Evolutionary conservation across 2,797 vertebrate species (phyloP), one percentile per base, ranked within the genome.

Genomic region (Pteronotus mesoamericanus): DNA sequence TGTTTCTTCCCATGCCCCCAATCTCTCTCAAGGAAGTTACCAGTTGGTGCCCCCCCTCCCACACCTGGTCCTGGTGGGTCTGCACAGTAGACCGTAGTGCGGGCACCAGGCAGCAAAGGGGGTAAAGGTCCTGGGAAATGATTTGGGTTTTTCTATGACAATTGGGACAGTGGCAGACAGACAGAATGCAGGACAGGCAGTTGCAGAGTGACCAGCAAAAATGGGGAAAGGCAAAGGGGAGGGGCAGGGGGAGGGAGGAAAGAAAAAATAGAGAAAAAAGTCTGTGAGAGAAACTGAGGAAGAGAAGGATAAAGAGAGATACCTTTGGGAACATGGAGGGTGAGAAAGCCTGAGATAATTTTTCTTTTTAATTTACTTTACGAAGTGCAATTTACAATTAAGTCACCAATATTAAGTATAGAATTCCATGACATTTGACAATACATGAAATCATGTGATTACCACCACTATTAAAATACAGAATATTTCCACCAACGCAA

Each of bases 181-280:
- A 42, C 1, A 80, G 12, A 48, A 48, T 66, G 14, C 34, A 61
- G 16, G 6, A 37, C 2, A 39, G 19, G 5, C 2, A 77, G 19
- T 2, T 34, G 37, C 34, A 57, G 21, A 94, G 7, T 16, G 57
- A 57, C 0, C 18, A 48, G 15, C 1, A 61, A 61, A 89, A 26
- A 8, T 1, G 34, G 29, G 86, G 46, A 61, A n/a, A 34, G 37
- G 34, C 5, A 32, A 69, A 11, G 15, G 34, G 14, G 0, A 15
- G 4, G 15, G 34, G 14, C 0, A 15, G 4, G 0, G 55, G 21
- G 10, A 16, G n/a, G 2, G 7, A 42, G 32, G 57, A 34, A 74
- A n/a, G n/a, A 11, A 82, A 85, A 74, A 12, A 57, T 9, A n/a
- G 19, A 66, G 46, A 48, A 9, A 9, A 21, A 78, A 37, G 22